Percentiles rank a stretch among this genome's conserved stretches.
phyloP scores from a whole-genome alignment of 2,113 vertebrate genomes.

The Anarrhichthys ocellatus region DNA sequence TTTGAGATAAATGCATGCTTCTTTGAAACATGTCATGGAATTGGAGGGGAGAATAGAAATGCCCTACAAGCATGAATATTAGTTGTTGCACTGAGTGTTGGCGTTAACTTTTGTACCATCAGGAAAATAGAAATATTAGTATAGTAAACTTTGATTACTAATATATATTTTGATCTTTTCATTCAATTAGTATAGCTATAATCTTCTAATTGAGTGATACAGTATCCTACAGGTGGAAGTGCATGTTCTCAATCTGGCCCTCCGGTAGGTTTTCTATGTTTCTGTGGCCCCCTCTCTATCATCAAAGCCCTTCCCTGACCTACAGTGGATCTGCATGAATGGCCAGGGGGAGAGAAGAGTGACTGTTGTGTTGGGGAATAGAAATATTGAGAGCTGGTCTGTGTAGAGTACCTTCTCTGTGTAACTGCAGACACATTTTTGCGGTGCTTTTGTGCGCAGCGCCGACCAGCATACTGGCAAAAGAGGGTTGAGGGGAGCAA shows the following conservation, averaged over 20 bases:
- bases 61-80: background rate
- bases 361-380: background rate
- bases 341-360: background rate
- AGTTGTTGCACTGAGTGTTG: background rate
- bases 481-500: background rate
- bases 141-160: background rate
- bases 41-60: background rate
- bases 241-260: background rate
- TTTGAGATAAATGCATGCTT: background rate
- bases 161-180: background rate
- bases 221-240: background rate
- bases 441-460: background rate
- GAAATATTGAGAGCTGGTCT: constrained; percentile 1
- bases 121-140: background rate
- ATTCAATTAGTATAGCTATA: background rate
- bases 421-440: constrained; percentile 7
- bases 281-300: background rate
- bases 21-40: background rate
- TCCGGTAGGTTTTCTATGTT: background rate
- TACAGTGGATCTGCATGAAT: background rate
- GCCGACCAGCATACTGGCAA: background rate
- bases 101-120: background rate
- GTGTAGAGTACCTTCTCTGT: background rate
- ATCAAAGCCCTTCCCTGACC: background rate
- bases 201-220: background rate